phyloP scores from a whole-genome alignment of 2,797 vertebrate species.

The Adrianichthys oophorus region DNA sequence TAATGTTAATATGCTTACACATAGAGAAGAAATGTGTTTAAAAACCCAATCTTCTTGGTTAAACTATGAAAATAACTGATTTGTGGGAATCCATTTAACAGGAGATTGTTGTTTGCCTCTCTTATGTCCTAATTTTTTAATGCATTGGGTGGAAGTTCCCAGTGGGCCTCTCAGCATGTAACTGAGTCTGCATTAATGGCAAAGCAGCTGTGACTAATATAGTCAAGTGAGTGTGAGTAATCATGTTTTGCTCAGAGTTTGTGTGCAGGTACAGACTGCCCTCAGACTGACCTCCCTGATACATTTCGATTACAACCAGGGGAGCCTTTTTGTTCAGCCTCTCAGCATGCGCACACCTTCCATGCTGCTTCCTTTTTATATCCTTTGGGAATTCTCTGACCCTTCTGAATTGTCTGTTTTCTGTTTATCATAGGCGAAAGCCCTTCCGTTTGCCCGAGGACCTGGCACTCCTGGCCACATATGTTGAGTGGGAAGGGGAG shows the following conservation, averaged over 20 bases:
- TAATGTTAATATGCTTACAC: no score
- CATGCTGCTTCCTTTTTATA: conserved; percentile 15
- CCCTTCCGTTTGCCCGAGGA: conserved; percentile 34
- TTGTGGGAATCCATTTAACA: neutral
- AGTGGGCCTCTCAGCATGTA: neutral
- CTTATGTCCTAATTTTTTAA: neutral
- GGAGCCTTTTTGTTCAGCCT: conserved; percentile 31
- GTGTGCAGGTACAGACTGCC: conserved; percentile 24
- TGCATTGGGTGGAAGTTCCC: neutral
- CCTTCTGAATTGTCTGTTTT: conserved; percentile 37
- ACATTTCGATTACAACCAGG: conserved; percentile 10
- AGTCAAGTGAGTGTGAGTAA: conserved; percentile 12
- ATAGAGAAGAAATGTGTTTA: no score
- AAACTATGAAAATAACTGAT: no score
- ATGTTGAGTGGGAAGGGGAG: conserved; percentile 9
- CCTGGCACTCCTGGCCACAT: conserved; percentile 20
- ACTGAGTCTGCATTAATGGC: conserved; percentile 6
- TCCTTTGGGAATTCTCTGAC: conserved; percentile 40
- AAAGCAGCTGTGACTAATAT: conserved; percentile 25
- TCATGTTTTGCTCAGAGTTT: conserved; percentile 12
- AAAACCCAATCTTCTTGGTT: no score
- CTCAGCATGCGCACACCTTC: conserved; percentile 22
- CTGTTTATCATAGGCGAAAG: conserved; percentile 51
- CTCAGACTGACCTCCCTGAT: conserved; percentile 19
- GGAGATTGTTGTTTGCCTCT: conserved; percentile 3